phyloP scores from a whole-genome alignment of 2,888 invertebrate genomes.

The Phorcus lineatus region DNA sequence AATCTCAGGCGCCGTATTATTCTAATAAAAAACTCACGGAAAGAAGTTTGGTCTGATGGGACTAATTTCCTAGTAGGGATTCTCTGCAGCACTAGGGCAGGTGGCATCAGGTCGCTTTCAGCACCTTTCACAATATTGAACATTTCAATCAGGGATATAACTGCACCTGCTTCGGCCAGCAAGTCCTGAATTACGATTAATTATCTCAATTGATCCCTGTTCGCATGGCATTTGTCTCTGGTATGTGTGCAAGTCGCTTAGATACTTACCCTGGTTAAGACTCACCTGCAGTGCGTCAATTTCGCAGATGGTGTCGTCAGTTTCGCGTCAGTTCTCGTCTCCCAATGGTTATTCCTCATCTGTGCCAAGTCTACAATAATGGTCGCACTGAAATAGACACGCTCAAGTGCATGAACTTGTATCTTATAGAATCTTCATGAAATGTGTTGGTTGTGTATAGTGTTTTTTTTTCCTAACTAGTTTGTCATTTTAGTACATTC shows the following conservation, averaged over 20 bases:
- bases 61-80: background rate
- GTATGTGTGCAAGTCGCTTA: background rate
- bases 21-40: background rate
- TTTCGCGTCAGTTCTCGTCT: too few species aligned
- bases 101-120: background rate
- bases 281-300: background rate
- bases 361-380: too few species aligned
- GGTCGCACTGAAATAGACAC: too few species aligned
- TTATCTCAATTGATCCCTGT: background rate
- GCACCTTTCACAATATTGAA: constrained; percentile 10
- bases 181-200: constrained; percentile 7
- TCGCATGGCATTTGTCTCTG: background rate
- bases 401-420: too few species aligned
- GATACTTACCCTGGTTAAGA: background rate
- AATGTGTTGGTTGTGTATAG: too few species aligned
- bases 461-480: too few species aligned
- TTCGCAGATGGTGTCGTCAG: too few species aligned
- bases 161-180: background rate
- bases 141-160: background rate
- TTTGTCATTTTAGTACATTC: too few species aligned
- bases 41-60: background rate
- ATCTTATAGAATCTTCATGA: too few species aligned
- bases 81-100: background rate
- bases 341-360: too few species aligned
- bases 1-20: constrained; percentile 3